Evolutionary conservation across 2,797 vertebrate species (phyloP), one percentile per base, ranked within the genome.

Genomic region (Thalassophryne amazonica): DNA sequence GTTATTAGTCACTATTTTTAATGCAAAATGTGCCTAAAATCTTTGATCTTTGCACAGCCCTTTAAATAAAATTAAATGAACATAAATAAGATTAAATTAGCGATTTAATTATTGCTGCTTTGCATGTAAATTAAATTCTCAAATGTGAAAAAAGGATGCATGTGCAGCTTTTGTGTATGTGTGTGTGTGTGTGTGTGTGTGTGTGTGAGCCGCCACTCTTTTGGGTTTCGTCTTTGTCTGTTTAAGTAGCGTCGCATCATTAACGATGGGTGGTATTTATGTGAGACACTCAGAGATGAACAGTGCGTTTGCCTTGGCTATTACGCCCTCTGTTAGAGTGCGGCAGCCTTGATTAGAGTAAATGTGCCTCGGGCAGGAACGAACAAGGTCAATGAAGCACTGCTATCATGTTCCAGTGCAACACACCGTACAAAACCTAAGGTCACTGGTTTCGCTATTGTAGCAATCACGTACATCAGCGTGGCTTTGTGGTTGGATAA

Each of bases 271-370:
- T 57, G 36, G 22, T 60, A 33, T 69, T 41, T 62, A 49, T 67
- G 52, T 36, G 49, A 41, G 53, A 48, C 57, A 51, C 50, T 64
- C 29, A n/a, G 29, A 67, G 60, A 76, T 56, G 57, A 56, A 77
- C 54, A 42, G 40, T 28, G 58, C 60, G 43, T 75, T 81, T 78
- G 61, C 52, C 62, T 51, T 38, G 40, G 66, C 67, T 73, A 82
- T 88, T 86, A 81, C 48, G 69, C 57, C 55, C 80, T 87, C 79
- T 76, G 73, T 66, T 86, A 68, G 84, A 88, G 85, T 73, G 43
- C 25, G 75, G 57, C 71, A 61, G 56, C 42, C 69, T 37, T 39
- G 45, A 76, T 70, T 64, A 31, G 58, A 73, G 58, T 62, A 22
- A 69, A 73, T 69, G 48, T 74, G 62, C 78, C 54, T 37, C 16